Conservation (phyloP, 2,113 vertebrate species). For the Sapayoa aenigma region DNA sequence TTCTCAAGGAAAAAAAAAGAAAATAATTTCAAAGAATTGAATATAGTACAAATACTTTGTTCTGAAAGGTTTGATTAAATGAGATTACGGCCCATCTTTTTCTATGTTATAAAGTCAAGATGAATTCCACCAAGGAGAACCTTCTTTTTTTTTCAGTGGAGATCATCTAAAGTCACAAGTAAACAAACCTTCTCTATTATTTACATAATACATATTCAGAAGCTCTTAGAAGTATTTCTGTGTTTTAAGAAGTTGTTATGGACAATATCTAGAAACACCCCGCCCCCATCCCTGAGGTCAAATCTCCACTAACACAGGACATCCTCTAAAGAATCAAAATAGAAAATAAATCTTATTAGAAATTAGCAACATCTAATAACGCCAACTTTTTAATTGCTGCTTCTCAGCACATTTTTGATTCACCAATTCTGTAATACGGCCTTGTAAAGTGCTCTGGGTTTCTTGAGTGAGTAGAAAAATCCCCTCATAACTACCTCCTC, state of each 20-base stretch:
- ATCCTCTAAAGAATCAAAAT: background rate
- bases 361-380: background rate
- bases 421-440: background rate
- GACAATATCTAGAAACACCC: background rate
- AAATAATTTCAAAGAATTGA: background rate
- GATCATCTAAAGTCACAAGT: background rate
- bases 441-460: background rate
- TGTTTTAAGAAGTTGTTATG: background rate
- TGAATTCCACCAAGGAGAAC: background rate
- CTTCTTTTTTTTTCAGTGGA: background rate
- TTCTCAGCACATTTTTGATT: background rate
- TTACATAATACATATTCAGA: background rate
- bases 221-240: rapidly evolving
- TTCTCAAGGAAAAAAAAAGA: background rate
- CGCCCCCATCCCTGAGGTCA: too few species aligned
- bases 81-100: background rate
- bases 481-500: too few species aligned
- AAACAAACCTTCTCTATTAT: background rate
- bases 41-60: background rate
- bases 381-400: background rate
- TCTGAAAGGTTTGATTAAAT: background rate
- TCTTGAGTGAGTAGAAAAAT: too few species aligned
- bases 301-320: background rate
- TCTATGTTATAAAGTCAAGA: background rate
- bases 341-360: background rate